Percentiles rank a stretch among this genome's conserved stretches.
phyloP scores from a whole-genome alignment of 2,888 invertebrate species.

The Watsonalla cultraria region DNA sequence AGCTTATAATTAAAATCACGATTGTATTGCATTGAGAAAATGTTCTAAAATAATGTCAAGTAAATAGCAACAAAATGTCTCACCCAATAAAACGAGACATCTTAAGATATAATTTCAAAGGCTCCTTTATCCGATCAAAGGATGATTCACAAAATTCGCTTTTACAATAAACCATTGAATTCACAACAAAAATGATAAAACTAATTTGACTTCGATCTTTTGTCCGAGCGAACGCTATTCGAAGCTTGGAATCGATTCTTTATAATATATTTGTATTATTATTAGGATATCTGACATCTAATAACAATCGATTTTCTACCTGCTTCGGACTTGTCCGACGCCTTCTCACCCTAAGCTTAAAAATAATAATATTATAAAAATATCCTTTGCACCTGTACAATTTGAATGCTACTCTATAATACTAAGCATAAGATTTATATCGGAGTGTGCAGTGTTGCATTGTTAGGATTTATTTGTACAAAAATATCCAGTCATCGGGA shows the following conservation, averaged over 20 bases:
- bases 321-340: slow-evolving; percentile 55
- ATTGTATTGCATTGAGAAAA: neutral
- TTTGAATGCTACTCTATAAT: neutral
- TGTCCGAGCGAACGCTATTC: slow-evolving; percentile 21
- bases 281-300: slow-evolving; percentile 39
- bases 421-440: slow-evolving; percentile 3
- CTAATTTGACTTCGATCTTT: slow-evolving; percentile 37
- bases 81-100: neutral
- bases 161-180: slow-evolving; percentile 2
- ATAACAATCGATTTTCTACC: slow-evolving; percentile 71
- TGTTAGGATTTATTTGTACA: slow-evolving; percentile 37
- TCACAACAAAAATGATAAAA: slow-evolving; percentile 22
- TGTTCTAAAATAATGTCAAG: neutral
- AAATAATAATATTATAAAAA: slow-evolving; percentile 45
- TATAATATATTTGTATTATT: slow-evolving; percentile 43
- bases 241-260: slow-evolving; percentile 31
- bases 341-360: slow-evolving; percentile 52
- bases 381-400: slow-evolving; percentile 8
- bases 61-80: neutral
- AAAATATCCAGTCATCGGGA: slow-evolving; percentile 69
- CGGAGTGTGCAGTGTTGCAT: neutral
- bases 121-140: neutral
- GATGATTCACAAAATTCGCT: slow-evolving; percentile 1
- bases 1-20: neutral
- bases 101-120: neutral